These are phyloP conservation scores for Coccyzus lansbergi DNA, from an alignment of 2,797 vertebrate genomes.

Conservation along the genomic window DNA sequence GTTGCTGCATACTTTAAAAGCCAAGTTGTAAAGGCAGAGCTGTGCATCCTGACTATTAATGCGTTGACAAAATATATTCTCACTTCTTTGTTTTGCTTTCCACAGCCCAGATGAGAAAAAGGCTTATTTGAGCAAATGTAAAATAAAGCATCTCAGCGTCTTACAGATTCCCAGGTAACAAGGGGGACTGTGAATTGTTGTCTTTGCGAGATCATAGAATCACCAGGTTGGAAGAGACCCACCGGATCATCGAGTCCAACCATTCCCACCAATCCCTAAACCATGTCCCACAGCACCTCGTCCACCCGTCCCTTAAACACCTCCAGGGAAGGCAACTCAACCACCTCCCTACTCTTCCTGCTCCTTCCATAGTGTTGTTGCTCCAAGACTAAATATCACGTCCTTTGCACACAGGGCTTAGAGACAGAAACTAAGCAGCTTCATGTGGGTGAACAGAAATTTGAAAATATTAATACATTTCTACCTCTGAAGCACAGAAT, in stretches of 20 bases:
- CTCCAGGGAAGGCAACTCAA: too few relatives aligned
- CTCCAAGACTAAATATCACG: neutral
- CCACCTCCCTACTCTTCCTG: too few relatives aligned
- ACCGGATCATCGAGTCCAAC: too few relatives aligned
- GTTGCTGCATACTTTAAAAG: slow-evolving; percentile 6
- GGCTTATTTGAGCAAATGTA: neutral
- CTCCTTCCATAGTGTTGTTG: neutral
- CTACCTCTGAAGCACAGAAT: neutral
- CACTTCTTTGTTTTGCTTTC: neutral
- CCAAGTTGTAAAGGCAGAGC: slow-evolving; percentile 6
- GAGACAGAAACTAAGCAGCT: neutral
- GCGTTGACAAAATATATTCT: slow-evolving; percentile 18
- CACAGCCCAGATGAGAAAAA: slow-evolving; percentile 6
- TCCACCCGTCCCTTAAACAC: too few relatives aligned
- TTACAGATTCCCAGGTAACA: neutral
- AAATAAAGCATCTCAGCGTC: slow-evolving; percentile 27
- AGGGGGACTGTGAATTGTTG: neutral
- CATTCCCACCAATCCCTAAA: too few relatives aligned
- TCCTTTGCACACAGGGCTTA: accelerated
- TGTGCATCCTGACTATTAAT: neutral
- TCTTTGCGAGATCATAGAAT: neutral
- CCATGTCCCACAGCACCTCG: too few relatives aligned
- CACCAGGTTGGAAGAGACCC: too few relatives aligned
- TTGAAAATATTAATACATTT: neutral
- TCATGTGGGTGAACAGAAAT: neutral